phyloP scores from a whole-genome alignment of 2,113 vertebrate species.

The Psilopogon haemacephalus region DNA sequence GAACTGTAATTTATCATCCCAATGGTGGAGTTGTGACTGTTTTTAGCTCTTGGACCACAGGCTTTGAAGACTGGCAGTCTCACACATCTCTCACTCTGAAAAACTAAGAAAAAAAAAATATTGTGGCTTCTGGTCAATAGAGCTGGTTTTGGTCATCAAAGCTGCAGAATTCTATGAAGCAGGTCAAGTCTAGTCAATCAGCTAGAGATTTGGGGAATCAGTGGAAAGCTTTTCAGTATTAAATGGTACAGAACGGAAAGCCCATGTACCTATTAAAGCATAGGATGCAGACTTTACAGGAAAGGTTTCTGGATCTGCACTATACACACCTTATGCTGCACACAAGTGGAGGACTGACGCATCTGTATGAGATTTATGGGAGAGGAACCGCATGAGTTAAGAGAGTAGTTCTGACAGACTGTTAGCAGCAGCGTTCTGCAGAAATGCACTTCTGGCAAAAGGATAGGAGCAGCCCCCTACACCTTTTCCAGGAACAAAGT shows the following conservation, averaged over 20 bases:
- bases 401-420: accelerated
- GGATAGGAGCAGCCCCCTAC: background rate
- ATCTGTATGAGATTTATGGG: background rate
- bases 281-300: background rate
- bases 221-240: background rate
- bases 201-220: background rate
- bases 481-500: background rate
- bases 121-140: background rate
- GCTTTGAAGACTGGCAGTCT: background rate
- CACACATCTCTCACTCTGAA: background rate
- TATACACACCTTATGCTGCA: background rate
- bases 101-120: background rate
- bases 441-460: background rate
- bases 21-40: background rate
- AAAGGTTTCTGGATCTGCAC: background rate
- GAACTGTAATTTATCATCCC: background rate
- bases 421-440: background rate
- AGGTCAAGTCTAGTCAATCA: background rate
- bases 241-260: background rate
- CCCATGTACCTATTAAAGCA: background rate
- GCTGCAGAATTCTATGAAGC: background rate
- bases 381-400: background rate
- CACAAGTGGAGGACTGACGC: background rate
- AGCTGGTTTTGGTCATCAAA: background rate
- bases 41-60: slow-evolving; percentile 22